A percentile compares a stretch with the other conserved stretches of the same genome.
phyloP scores from a whole-genome alignment of 2,113 vertebrate species.

The Microtus pennsylvanicus region DNA sequence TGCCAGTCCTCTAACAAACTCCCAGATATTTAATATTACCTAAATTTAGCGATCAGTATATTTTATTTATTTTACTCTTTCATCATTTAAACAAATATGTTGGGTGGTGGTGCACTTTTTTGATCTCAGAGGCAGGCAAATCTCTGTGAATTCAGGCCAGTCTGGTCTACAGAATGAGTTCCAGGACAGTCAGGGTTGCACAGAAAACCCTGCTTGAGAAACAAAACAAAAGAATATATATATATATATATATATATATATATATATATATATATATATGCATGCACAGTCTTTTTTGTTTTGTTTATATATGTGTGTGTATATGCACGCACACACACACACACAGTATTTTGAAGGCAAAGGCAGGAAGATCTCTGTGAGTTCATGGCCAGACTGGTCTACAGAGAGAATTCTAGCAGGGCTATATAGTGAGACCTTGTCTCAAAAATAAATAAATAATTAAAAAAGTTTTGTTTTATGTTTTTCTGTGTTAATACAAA shows the following conservation, averaged over 20 bases:
- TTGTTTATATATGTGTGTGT: neutral
- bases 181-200: neutral
- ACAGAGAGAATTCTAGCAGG: neutral
- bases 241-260: too few species aligned
- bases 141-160: neutral
- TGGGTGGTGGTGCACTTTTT: neutral
- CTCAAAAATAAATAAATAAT: neutral
- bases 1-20: neutral
- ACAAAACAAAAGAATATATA: neutral
- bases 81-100: neutral
- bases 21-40: neutral
- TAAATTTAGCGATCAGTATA: neutral
- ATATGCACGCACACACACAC: neutral
- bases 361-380: neutral
- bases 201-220: neutral
- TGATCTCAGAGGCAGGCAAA: neutral
- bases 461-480: neutral
- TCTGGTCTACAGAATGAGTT: neutral
- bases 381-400: neutral
- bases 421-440: neutral
- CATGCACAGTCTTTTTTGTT: too few species aligned
- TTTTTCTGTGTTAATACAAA: neutral
- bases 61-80: neutral
- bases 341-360: neutral
- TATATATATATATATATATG: too few species aligned